Evolutionary conservation across 2,797 vertebrate genomes (phyloP).

Genomic region (Tolypeutes matacus): DNA sequence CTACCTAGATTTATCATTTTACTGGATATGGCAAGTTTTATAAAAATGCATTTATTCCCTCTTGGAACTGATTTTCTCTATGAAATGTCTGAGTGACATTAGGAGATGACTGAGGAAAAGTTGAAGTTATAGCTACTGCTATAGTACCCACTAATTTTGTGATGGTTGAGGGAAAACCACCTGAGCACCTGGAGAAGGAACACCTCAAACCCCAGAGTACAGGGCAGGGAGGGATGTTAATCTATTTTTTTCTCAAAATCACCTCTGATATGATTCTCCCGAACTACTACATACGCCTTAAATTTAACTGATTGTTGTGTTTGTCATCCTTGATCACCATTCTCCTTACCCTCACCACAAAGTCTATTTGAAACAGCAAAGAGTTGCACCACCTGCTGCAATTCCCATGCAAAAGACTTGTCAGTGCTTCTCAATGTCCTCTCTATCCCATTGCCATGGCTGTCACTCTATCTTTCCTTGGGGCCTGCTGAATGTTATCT

Average conservation of each 20-base stretch:
- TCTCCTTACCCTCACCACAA: neutral
- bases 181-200: neutral
- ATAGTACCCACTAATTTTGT: neutral
- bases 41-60: neutral
- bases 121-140: neutral
- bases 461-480: neutral
- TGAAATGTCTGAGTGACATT: neutral
- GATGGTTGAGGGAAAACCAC: neutral
- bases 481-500: neutral
- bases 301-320: neutral
- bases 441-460: neutral
- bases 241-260: neutral
- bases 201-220: neutral
- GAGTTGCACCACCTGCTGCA: neutral
- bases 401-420: neutral
- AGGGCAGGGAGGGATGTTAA: neutral
- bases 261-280: neutral
- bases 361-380: neutral
- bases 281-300: neutral
- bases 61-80: neutral
- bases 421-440: neutral
- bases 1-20: neutral
- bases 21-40: neutral
- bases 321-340: neutral
- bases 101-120: too few relatives aligned